These are phyloP conservation scores for Chrysoperla carnea DNA, from an alignment of 1,140 invertebrate species.

Conservation along the genomic window DNA sequence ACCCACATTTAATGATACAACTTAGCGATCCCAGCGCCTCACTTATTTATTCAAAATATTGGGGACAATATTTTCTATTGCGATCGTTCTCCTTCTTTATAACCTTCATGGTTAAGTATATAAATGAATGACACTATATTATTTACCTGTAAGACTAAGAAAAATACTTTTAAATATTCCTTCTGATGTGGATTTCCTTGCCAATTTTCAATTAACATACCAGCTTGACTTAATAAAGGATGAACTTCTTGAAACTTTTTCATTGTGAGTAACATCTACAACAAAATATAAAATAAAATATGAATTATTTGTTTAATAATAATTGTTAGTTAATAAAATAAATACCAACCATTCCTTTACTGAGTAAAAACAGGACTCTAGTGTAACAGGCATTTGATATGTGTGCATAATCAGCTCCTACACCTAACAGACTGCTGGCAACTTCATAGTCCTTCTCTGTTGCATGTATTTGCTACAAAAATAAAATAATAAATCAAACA, in stretches of 20 bases:
- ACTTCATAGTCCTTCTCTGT: conserved; percentile 78
- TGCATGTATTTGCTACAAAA: conserved; percentile 78
- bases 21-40: no score
- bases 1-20: no score
- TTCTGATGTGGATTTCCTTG: conserved; percentile 78
- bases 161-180: conserved; percentile 91
- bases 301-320: conserved; percentile 1
- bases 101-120: no score
- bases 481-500: no score
- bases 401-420: conserved; percentile 88
- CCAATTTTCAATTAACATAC: conserved; percentile 78
- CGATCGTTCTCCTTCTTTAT: no score
- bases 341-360: conserved; percentile 76
- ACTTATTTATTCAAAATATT: no score
- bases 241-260: conserved; percentile 83
- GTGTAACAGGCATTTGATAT: conserved; percentile 83
- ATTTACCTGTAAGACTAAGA: conserved; percentile 81
- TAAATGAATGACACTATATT: no score
- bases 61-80: no score
- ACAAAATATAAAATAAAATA: conserved; percentile 17
- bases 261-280: conserved; percentile 77
- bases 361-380: conserved; percentile 81
- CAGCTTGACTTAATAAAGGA: conserved; percentile 66
- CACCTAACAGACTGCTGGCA: conserved; percentile 74
- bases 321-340: conserved; percentile 1